Base-by-base conservation (phyloP, 2,888 invertebrate species). In the Embidobia sp. region DNA sequence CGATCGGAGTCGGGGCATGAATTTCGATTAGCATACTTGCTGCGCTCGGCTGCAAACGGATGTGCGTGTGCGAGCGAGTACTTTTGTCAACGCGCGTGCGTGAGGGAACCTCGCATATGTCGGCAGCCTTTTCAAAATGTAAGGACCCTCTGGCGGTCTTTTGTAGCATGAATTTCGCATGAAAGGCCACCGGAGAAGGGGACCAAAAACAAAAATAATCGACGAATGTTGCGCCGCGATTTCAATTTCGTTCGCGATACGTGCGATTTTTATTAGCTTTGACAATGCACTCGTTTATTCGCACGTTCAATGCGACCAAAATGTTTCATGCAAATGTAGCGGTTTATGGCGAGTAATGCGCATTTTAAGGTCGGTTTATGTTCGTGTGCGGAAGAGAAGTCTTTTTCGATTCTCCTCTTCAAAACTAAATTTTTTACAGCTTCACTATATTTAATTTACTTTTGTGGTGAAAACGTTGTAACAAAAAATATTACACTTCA, bases 81-180 rank as follows among this genome's bases (percentile, higher is more conserved):
- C 42, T 18, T n/a, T 5, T n/a, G 27, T 27, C 6, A 0, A 27
- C 16, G 40, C 40, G 40, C 40, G 11, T 27, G 19, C 11, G 31
- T 26, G 11, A 26, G 16, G 7, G 46, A 19, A 26, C 19, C n/a
- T 42, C 46, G 42, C 59, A 33, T 51, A 59, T 59, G 69, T 59
- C 57, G 61, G 40, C 72, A 29, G 49, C 16, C 63, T 72, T 72
- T 72, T 63, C 53, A 63, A 70, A 72, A 63, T 55, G 63, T 48
- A 55, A 63, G 48, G 18, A 31, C 72, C 72, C 72, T 63, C 48
- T 53, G 72, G 72, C 72, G 48, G 31, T 46, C 72, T 72, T 72
- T 63, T 53, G 63, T 55, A 13, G 26, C 63, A 63, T 48, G 55
- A 72, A 63, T 63, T 72, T 72, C 48, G 27, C 37, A 35, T 63